phyloP scores from a whole-genome alignment of 64 coral and sea anemone genomes.

The Porites australiensis region DNA sequence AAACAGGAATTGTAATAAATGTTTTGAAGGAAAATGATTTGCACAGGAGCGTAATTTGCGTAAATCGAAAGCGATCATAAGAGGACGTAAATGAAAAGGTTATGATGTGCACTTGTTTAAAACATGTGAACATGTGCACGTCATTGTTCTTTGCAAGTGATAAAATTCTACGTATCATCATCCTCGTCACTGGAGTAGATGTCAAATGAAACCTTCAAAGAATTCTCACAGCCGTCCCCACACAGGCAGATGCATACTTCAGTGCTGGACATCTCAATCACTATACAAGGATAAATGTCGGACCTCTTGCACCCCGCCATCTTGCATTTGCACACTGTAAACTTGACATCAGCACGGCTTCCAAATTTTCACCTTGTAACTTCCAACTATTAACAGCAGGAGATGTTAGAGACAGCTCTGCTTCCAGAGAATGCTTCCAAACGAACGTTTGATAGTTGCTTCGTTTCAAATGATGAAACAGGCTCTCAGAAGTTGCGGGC shows the following conservation, averaged over 20 bases:
- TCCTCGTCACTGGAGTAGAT: neutral
- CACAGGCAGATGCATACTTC: neutral
- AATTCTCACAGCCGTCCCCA: neutral
- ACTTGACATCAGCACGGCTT: neutral
- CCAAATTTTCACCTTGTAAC: neutral
- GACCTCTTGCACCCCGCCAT: neutral
- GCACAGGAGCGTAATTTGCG: no score
- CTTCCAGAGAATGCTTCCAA: neutral
- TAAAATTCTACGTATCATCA: neutral
- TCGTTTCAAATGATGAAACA: neutral
- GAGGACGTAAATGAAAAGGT: no score
- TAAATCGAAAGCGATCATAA: no score
- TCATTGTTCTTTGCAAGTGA: no score
- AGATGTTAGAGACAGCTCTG: neutral
- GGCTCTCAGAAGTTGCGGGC: neutral
- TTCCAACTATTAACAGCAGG: neutral
- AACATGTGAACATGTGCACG: no score
- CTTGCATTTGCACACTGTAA: neutral
- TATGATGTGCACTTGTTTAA: no score
- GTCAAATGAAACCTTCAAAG: neutral
- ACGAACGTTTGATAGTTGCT: neutral
- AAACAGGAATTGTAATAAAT: no score
- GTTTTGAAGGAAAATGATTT: no score
- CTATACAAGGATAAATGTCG: neutral
- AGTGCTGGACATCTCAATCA: neutral